These are phyloP conservation scores for Okapia johnstoni DNA, from an alignment of 2,113 vertebrate species.

Conservation along the genomic window DNA sequence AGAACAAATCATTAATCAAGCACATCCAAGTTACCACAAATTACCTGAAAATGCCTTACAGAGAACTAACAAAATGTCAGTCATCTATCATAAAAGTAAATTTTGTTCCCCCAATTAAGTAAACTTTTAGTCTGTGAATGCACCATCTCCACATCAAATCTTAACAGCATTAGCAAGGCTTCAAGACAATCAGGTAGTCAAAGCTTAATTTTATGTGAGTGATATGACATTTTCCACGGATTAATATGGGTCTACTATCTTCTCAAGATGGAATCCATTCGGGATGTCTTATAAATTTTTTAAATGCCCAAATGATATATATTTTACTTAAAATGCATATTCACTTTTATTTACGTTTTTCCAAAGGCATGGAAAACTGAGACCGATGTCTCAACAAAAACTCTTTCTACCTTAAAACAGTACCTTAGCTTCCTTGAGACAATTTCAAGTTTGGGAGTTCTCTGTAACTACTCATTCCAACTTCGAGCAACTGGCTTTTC, in stretches of 20 bases:
- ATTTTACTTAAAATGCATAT: neutral
- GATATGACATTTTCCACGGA: neutral
- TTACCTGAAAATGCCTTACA: neutral
- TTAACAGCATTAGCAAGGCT: neutral
- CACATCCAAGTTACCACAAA: neutral
- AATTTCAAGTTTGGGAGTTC: neutral
- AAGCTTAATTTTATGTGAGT: neutral
- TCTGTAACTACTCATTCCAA: neutral
- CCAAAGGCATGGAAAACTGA: neutral
- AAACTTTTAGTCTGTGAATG: neutral
- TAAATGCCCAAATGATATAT: neutral
- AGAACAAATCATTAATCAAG: constrained; percentile 3
- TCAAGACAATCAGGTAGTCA: neutral
- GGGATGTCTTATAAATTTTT: neutral
- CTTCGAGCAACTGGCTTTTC: neutral
- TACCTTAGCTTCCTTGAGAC: neutral
- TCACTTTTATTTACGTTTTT: neutral
- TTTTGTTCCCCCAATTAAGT: neutral
- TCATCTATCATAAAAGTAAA: neutral
- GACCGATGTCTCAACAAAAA: neutral
- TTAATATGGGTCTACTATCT: neutral
- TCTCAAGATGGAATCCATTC: neutral
- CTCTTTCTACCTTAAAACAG: neutral
- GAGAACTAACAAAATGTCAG: neutral
- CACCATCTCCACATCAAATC: neutral